Percentiles rank a stretch among this genome's conserved stretches.
Evolutionary conservation across 2,888 invertebrate genomes (phyloP).

Genomic region (Aricia artaxerxes): DNA sequence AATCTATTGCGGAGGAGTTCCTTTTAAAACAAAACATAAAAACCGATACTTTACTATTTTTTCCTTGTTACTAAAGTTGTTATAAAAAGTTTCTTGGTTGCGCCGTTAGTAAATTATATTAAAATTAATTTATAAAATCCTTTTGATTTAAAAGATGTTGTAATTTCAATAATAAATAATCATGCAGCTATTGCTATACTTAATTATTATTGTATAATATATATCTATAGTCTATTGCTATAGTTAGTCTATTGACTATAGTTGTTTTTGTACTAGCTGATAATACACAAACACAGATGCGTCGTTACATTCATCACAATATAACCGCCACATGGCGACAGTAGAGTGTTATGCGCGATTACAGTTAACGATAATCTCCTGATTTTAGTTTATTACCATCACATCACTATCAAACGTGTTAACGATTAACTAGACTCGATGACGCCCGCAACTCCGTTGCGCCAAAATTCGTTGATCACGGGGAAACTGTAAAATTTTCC

Average conservation of each 20-base stretch:
- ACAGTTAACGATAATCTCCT: not conserved
- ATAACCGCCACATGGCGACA: slow-evolving; percentile 4
- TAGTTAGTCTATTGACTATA: no score
- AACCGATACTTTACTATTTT: not conserved
- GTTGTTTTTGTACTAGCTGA: not conserved
- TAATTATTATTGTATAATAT: no score
- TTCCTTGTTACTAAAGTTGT: not conserved
- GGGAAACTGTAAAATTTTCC: no score
- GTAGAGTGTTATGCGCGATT: not conserved
- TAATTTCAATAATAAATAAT: no score
- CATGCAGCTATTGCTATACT: no score
- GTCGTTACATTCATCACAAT: not conserved
- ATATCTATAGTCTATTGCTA: no score
- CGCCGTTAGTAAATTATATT: not conserved
- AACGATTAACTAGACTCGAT: not conserved
- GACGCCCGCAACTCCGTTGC: not conserved
- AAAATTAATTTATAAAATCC: not conserved
- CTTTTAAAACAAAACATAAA: not conserved
- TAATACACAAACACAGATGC: not conserved
- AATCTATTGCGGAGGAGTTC: not conserved
- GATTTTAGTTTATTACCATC: slow-evolving; percentile 1
- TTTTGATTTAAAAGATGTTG: no score
- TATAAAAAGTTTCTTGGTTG: not conserved
- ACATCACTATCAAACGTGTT: not conserved
- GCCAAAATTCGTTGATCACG: not conserved